Conservation (phyloP, 2,797 vertebrate species). For the Microctenopoma stevenorrisi region DNA sequence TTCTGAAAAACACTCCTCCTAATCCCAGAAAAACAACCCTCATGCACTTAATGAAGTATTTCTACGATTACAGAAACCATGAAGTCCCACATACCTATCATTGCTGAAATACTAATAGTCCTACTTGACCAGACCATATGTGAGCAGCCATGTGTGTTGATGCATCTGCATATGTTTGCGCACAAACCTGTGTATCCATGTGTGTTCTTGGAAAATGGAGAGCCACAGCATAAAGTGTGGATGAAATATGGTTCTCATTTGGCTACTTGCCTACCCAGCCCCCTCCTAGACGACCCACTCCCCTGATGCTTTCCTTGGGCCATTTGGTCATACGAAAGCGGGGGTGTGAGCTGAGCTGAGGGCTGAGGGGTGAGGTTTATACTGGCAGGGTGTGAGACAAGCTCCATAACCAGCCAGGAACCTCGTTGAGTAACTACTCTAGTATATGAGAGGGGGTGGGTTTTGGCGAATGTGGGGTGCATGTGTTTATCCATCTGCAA, state of each 20-base stretch:
- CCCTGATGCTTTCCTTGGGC: slow-evolving; percentile 56
- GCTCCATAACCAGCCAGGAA: slow-evolving; percentile 62
- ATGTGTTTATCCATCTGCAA: slow-evolving; percentile 49
- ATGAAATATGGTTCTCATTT: slow-evolving; percentile 81
- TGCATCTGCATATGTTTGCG: slow-evolving; percentile 50
- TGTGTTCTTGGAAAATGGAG: slow-evolving; percentile 53
- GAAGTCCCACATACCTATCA: slow-evolving; percentile 64
- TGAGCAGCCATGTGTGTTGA: slow-evolving; percentile 49
- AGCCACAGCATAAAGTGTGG: slow-evolving; percentile 29
- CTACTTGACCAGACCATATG: slow-evolving; percentile 61
- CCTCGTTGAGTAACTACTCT: slow-evolving; percentile 73
- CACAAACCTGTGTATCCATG: slow-evolving; percentile 44
- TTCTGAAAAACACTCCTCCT: slow-evolving; percentile 34
- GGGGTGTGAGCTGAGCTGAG: slow-evolving; percentile 33
- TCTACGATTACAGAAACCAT: slow-evolving; percentile 38
- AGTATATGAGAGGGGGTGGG: slow-evolving; percentile 28
- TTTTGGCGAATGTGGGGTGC: slow-evolving; percentile 9
- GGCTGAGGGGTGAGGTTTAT: slow-evolving; percentile 64
- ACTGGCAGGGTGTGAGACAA: slow-evolving; percentile 70
- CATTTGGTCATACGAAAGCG: slow-evolving; percentile 68
- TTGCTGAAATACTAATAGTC: slow-evolving; percentile 71
- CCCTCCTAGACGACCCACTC: slow-evolving; percentile 19
- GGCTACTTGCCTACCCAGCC: slow-evolving; percentile 56
- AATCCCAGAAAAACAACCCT: slow-evolving; percentile 24
- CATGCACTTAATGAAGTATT: slow-evolving; percentile 2